Evolutionary conservation across 2,888 invertebrate species (phyloP), one percentile per base, ranked within the genome.

Genomic region (Sympetrum striolatum): DNA sequence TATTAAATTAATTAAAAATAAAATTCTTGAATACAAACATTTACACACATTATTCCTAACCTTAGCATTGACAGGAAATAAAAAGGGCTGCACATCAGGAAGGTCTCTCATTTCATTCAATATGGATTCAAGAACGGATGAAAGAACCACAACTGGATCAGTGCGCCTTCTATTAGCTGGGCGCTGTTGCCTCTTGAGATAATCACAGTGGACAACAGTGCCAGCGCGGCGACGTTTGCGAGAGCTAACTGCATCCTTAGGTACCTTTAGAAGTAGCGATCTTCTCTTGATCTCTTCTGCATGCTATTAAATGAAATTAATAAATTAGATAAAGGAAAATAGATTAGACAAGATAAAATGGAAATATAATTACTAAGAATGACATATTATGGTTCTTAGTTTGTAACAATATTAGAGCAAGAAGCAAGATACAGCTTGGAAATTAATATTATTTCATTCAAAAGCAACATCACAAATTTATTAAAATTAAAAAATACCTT

Each of bases 71-170:
- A 99, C 99, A 1, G 99, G 99, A 93, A 98, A 97, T 92, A 98
- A 95, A 94, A 99, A 99, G 0, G 98, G 98, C 92, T 98, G 97
- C 18, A 98, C 98, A 93, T 99, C 98, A 0, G 98, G 98, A 93
- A 99, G 94, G 92, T 97, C 97, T 81, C 99, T 95, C 96, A 99
- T 96, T 93, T 99, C 98, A 93, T 98, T 98, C 15, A 99, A 94
- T 91, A 99, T 98, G 90, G 96, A 96, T 93, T 99, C 99, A 80
- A 99, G 94, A 92, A 99, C 96, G 0, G 98, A 97, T 0, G 98
- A 98, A 90, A 99, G 94, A 0, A 99, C 98, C 22, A 99, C 99
- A 0, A 99, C 96, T 0, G 99, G 99, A 94, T 99, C 99, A 0
- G 99, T 98, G 80, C 99, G 95, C 0, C 98, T 95, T 12, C 99